phyloP scores from a whole-genome alignment of 2,888 invertebrate species.

The Tanypteryx hageni region DNA sequence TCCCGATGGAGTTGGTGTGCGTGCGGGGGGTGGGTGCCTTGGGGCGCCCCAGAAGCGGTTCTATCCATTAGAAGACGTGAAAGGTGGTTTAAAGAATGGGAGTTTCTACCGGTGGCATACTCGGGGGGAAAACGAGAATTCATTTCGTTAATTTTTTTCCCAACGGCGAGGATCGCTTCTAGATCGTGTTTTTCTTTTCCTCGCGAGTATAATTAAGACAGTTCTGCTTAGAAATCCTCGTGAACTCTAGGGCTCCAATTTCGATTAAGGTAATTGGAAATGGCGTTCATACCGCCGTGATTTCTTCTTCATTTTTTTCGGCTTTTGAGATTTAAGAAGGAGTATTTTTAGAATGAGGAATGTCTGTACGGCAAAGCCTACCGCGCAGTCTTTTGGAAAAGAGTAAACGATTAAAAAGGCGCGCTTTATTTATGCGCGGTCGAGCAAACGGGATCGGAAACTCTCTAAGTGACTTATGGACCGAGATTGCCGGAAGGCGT shows the following conservation, averaged over 20 bases:
- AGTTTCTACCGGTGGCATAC: conserved; percentile 24
- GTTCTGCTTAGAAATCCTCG: too few relatives aligned
- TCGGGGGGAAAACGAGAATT: neutral
- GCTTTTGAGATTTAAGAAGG: too few relatives aligned
- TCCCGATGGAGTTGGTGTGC: neutral
- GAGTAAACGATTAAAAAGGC: neutral
- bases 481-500: neutral
- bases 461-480: neutral
- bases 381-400: neutral
- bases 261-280: too few relatives aligned
- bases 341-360: neutral
- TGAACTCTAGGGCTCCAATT: too few relatives aligned
- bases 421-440: neutral
- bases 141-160: neutral
- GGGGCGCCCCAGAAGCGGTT: neutral
- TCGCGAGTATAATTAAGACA: neutral
- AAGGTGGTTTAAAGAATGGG: conserved; percentile 37
- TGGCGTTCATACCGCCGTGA: too few relatives aligned
- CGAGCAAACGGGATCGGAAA: neutral
- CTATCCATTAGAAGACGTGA: conserved; percentile 34
- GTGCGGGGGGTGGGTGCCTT: neutral
- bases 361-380: neutral
- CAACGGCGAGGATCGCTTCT: neutral
- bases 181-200: neutral
- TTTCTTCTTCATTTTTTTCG: too few relatives aligned